Evolutionary conservation across 2,797 vertebrate genomes (phyloP).

Genomic region (Poecilia gillii): DNA sequence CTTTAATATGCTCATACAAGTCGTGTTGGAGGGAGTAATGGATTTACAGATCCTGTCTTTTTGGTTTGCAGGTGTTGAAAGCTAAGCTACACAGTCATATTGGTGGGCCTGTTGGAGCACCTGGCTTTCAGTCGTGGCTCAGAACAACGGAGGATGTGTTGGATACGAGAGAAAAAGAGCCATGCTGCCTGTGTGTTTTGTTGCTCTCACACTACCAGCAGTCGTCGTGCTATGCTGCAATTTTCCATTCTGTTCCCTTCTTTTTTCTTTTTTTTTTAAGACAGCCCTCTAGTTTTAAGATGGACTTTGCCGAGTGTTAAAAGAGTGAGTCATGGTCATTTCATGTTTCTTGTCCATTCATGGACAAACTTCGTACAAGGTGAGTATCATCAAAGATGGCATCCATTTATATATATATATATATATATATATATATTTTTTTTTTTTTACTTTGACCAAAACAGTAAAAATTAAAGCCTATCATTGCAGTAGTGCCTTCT

Average conservation of each 20-base stretch:
- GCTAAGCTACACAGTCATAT: not conserved
- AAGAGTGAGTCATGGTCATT: not conserved
- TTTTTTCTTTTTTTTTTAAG: not conserved
- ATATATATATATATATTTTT: not conserved
- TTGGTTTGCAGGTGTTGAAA: not conserved
- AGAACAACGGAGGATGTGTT: not conserved
- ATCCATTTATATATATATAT: not conserved
- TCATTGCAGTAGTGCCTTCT: not conserved
- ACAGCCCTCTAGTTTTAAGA: not conserved
- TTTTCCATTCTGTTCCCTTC: not conserved
- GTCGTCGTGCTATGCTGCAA: not conserved
- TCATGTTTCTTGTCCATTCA: not conserved
- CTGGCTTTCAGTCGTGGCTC: not conserved
- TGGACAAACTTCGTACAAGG: not conserved
- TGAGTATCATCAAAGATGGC: not conserved
- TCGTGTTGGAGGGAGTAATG: not conserved
- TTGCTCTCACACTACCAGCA: not conserved
- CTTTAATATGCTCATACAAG: not conserved
- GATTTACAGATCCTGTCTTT: not conserved
- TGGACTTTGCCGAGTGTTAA: not conserved
- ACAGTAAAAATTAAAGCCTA: not conserved
- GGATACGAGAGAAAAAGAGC: not conserved
- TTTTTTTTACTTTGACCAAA: not conserved
- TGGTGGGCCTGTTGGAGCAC: not conserved
- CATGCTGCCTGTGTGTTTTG: not conserved